Evolutionary conservation across 2,888 invertebrate genomes (phyloP), one percentile per base, ranked within the genome.

Genomic region (Napeogenes inachia): DNA sequence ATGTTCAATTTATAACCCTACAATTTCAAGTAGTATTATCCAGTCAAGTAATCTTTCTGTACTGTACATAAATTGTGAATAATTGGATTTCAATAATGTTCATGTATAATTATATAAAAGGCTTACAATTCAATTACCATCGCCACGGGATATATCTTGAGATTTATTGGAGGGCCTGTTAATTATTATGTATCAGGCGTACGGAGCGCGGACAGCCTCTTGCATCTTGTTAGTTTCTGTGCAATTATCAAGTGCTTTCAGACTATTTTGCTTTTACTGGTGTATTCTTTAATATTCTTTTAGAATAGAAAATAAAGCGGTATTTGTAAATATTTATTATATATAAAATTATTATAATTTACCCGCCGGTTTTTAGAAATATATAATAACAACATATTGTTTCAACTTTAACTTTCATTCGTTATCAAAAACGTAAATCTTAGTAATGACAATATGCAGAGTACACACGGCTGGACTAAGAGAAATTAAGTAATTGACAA

Each of bases 111-210:
- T 67, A 63, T 61, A 60, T 61, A 58, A 65, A 54, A 57, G 55
- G 56, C 57, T 63, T 64, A 68, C 65, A 67, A 69, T 70, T 71
- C 68, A 66, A 63, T 69, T 66, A 65, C 64, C 60, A 71, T 63
- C 68, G 61, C 65, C 54, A 56, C 59, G 61, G 64, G 64, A 61
- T 61, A 61, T 66, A 62, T 70, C 70, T 69, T 56, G 62, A 68
- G 72, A 77, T 77, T 75, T 76, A 77, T 75, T 70, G 55, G 70
- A 71, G 73, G 70, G 73, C 72, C 68, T 66, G 71, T 75, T 75
- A 75, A 77, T 78, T 75, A 72, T 71, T 70, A 72, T 70, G 71
- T 74, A 71, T 71, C 71, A 65, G 50, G 62, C 61, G 64, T 57
- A 64, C 35, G 64, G 56, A 50, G n/a, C 45, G 53, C 58, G n/a